Evolutionary conservation across 2,797 vertebrate species (phyloP).

Genomic region (Chrysocyon brachyurus): DNA sequence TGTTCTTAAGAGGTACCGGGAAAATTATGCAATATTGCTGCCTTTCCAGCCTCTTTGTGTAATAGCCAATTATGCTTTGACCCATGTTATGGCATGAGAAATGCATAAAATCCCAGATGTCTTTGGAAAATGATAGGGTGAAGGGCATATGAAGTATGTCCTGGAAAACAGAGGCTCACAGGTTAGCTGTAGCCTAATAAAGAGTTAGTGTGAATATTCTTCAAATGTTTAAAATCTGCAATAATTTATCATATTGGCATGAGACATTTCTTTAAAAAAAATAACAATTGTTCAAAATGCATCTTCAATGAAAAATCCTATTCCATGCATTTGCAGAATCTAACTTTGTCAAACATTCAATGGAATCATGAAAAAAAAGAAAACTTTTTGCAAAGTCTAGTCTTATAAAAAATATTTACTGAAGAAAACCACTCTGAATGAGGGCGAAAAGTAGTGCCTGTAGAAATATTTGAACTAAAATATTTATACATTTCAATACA

Average conservation of each 20-base stretch:
- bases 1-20: background rate
- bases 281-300: background rate
- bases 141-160: background rate
- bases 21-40: background rate
- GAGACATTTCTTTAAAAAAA: background rate
- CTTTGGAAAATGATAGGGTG: background rate
- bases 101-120: background rate
- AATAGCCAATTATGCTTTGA: background rate
- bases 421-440: background rate
- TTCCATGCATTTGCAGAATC: background rate
- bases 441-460: background rate
- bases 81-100: background rate
- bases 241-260: background rate
- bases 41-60: background rate
- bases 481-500: background rate
- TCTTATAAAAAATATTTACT: background rate
- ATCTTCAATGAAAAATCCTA: background rate
- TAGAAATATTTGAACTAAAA: background rate
- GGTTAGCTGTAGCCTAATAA: background rate
- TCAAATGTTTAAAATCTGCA: background rate
- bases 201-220: background rate
- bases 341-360: background rate
- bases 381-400: background rate
- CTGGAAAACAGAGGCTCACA: background rate
- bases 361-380: background rate